These are phyloP conservation scores for zebrafish (Danio rerio) DNA, from an alignment of 2,113 vertebrate species.

Conservation along the genomic window GRCz12tu NC_133177.1:38875501-38876000, in stretches of 20 bases:
- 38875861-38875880: neutral
- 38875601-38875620: neutral
- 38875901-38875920: neutral
- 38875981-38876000: no score
- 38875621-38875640: no score
- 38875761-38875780: neutral
- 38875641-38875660: no score
- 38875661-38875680: neutral
- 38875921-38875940: neutral
- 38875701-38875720: neutral
- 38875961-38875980: no score
- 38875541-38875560: neutral
- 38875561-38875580: neutral
- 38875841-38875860: constrained; percentile 20
- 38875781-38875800: constrained; percentile 42
- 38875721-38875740: neutral
- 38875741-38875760: constrained; percentile 24
- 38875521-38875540: neutral
- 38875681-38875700: neutral
- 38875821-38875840: neutral
- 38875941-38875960: neutral
- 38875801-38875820: constrained; percentile 9
- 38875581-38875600: neutral
- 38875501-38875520: constrained; percentile 1
- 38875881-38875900: neutral